Base-by-base conservation (phyloP, 1,140 invertebrate genomes). In the Drosophila malerkotliana region DNA sequence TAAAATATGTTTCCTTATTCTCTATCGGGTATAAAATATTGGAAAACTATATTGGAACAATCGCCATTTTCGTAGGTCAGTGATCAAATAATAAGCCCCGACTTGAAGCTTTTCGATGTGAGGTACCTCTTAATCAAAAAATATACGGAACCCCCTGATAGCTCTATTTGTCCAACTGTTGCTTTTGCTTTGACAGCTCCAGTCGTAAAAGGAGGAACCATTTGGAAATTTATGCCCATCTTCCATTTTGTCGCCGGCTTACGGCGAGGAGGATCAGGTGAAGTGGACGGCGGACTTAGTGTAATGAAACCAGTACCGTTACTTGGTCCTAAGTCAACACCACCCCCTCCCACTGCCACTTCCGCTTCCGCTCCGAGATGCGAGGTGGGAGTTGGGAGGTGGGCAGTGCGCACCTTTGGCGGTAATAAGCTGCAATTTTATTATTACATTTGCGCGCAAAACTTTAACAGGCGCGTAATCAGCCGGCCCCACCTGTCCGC, bases 341-440 rank as follows among this genome's bases (percentile, higher is more conserved):
- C 72, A 58, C 12, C 34, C 9, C 2, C 32, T 32, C 3, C 32
- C 32, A 32, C 32, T 10, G 7, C 34, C 49, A 82, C 58, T 61
- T 48, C 32, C 69, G n/a, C 12, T 54, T 64, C 45, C 62, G 51
- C n/a, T 18, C 15, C 44, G 32, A 9, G 9, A 8, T 10, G 21
- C 21, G 21, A 21, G 21, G 2, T 21, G 21, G 21, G 21, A 21
- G 21, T 21, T 21, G 3, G 21, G 21, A 21, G 21, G 21, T 21
- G 21, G 21, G 21, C 21, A 21, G 26, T 4, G 34, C 44, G 26
- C 68, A 60, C 37, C 52, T 62, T 58, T 64, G 60, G 80, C 49
- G 75, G 71, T 76, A 83, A 83, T 80, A 84, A 85, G 77, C 77
- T 80, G 67, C 76, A 77, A 80, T 76, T 79, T 79, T 79, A 76